These are phyloP conservation scores for Mastigias papua DNA, from an alignment of 30 jellyfish, hydroid and myxozoan genomes.

Conservation along the genomic window DNA sequence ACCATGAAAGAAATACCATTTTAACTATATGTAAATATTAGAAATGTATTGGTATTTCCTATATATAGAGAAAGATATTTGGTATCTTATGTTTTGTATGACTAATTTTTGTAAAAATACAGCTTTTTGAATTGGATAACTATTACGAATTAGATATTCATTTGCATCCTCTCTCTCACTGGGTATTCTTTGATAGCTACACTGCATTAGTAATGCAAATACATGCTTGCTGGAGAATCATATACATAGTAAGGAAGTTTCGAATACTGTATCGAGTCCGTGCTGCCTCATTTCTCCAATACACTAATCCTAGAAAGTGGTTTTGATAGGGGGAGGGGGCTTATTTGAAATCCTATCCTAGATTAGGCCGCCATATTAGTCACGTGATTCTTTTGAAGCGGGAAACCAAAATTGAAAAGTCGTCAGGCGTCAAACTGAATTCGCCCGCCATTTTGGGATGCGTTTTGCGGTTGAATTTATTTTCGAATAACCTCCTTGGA, in stretches of 20 bases:
- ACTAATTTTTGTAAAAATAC: constrained; percentile 4
- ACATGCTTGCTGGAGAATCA: too few relatives aligned
- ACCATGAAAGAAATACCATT: too few relatives aligned
- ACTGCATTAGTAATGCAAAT: too few relatives aligned
- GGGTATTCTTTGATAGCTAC: too few relatives aligned
- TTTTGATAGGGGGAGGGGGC: too few relatives aligned
- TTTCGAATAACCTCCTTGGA: neutral
- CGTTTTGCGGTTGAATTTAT: neutral
- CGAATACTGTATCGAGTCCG: too few relatives aligned
- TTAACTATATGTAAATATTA: constrained; percentile 8
- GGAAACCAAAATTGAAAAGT: constrained; percentile 50
- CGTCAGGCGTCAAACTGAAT: constrained; percentile 38
- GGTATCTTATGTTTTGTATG: constrained; percentile 19
- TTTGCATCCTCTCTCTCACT: neutral
- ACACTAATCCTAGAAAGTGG: too few relatives aligned
- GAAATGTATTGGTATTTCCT: neutral
- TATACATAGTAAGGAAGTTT: too few relatives aligned
- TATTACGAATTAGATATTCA: neutral
- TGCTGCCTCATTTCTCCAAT: too few relatives aligned
- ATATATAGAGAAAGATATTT: neutral
- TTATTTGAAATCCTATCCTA: too few relatives aligned
- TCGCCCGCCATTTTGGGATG: constrained; percentile 60
- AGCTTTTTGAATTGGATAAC: neutral
- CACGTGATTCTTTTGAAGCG: constrained; percentile 77
- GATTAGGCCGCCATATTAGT: constrained; percentile 47